A percentile compares a stretch with the other conserved stretches of the same genome.
Evolutionary conservation across 2,797 vertebrate species (phyloP).

Genomic region (Psittacula echo): DNA sequence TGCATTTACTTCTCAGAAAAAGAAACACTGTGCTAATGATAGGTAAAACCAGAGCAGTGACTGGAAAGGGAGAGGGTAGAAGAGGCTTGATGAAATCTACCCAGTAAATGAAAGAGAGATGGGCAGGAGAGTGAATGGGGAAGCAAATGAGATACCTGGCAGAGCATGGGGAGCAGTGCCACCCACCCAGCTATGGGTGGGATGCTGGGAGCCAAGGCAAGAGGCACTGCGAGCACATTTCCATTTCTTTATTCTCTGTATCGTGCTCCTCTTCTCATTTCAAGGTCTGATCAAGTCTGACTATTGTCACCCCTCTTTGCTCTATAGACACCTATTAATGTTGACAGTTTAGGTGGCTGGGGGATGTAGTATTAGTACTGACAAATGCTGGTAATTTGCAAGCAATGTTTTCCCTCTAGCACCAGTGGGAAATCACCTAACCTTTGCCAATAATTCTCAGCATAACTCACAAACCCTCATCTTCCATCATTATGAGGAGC

Average conservation of each 20-base stretch:
- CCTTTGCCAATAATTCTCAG: conserved; percentile 65
- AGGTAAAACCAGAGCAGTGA: not conserved
- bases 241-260: conserved; percentile 27
- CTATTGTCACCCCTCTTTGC: conserved; percentile 43
- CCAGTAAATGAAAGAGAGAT: not conserved
- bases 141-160: conserved; percentile 35
- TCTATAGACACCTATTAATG: conserved; percentile 63
- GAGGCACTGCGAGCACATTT: not conserved
- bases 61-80: not conserved
- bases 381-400: conserved; percentile 74
- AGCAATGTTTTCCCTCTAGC: conserved; percentile 63
- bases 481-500: conserved; percentile 46
- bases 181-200: conserved; percentile 21
- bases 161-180: conserved; percentile 26
- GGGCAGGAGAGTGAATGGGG: not conserved
- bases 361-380: conserved; percentile 67
- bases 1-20: not conserved
- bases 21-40: not conserved
- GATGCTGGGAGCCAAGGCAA: conserved; percentile 6
- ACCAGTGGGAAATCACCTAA: conserved; percentile 67
- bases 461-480: conserved; percentile 66
- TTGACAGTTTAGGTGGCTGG: conserved; percentile 60
- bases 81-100: not conserved
- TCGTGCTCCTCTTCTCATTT: conserved; percentile 40
- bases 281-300: conserved; percentile 54